These are phyloP conservation scores for Corella eumyota DNA, from an alignment of 23 tunicate genomes.

Conservation along the genomic window DNA sequence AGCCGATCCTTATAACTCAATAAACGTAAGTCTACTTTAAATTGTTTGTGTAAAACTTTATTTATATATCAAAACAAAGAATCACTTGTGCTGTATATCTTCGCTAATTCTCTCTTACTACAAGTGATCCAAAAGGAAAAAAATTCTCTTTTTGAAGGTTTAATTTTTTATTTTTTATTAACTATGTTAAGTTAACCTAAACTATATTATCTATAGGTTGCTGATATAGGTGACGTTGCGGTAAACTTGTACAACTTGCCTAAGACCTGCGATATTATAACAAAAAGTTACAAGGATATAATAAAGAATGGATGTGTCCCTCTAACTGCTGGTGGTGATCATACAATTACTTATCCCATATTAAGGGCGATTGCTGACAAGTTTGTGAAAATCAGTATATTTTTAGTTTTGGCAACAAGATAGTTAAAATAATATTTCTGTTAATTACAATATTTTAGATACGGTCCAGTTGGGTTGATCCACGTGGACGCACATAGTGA, in stretches of 20 bases:
- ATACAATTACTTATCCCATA: conserved; percentile 52
- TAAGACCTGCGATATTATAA: conserved; percentile 14
- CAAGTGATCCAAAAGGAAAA: too few relatives aligned
- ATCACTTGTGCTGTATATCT: too few relatives aligned
- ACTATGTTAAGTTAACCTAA: too few relatives aligned
- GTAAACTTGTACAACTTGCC: conserved; percentile 47
- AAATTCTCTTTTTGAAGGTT: too few relatives aligned
- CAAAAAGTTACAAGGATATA: conserved; percentile 21
- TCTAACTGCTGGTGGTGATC: conserved; percentile 55
- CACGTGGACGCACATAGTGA: conserved; percentile 77
- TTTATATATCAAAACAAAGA: too few relatives aligned
- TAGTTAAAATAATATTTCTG: background rate
- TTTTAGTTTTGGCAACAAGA: too few relatives aligned
- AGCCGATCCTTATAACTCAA: conserved; percentile 34
- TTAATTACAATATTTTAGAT: conserved; percentile 2
- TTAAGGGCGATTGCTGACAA: conserved; percentile 49
- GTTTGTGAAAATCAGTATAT: conserved; percentile 14
- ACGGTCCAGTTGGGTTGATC: conserved; percentile 78
- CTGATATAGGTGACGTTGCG: conserved; percentile 51
- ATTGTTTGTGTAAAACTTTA: too few relatives aligned
- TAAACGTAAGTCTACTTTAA: background rate
- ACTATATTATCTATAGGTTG: conserved; percentile 54
- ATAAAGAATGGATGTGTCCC: conserved; percentile 37
- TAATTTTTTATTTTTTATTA: too few relatives aligned
- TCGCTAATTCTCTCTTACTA: too few relatives aligned